Evolutionary conservation across 2,888 invertebrate genomes (phyloP), one percentile per base, ranked within the genome.

Genomic region (Ormia ochracea): DNA sequence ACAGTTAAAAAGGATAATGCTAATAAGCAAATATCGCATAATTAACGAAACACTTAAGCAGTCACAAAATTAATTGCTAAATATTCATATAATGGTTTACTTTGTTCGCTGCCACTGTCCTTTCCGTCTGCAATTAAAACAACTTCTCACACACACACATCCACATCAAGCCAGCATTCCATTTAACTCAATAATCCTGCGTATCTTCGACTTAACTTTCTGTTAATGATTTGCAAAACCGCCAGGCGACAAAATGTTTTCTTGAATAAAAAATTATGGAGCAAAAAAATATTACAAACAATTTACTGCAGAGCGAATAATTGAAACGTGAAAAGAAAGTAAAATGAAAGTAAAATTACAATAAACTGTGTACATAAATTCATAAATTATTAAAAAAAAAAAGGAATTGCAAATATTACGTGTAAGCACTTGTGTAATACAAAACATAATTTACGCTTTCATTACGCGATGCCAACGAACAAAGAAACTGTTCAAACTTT

Each of bases 171-270:
- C 12, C 12, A 12, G 45, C 14, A 38, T 14, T 41, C 36, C 7
- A 38, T 36, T 23, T 21, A 23, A 41, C 14, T n/a, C 21, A 58
- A 58, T 38, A 26, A 38, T 33, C 3, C 9, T 10, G 38, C 6
- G 7, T 23, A 58, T 56, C 33, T 58, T 58, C 45, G 45, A 45
- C 43, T 33, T 43, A 17, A 48, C 31, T 31, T 38, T 48, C 4
- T 58, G 45, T 58, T 69, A 45, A 69, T 33, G 26, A 36, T 21
- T 68, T 58, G 56, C 19, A 41, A 23, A 23, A 33, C 21, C 4
- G 41, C 4, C n/a, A 6, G 26, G n/a, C n/a, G 28, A 48, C 38
- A 59, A 10, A n/a, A 19, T n/a, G n/a, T 12, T 28, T 19, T 3
- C 23, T 31, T 7, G 33, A 21, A 9, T 19, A 26, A 19, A 17